Base-by-base conservation (phyloP, 2,797 vertebrate genomes). In the Silurus lanzhouensis region DNA sequence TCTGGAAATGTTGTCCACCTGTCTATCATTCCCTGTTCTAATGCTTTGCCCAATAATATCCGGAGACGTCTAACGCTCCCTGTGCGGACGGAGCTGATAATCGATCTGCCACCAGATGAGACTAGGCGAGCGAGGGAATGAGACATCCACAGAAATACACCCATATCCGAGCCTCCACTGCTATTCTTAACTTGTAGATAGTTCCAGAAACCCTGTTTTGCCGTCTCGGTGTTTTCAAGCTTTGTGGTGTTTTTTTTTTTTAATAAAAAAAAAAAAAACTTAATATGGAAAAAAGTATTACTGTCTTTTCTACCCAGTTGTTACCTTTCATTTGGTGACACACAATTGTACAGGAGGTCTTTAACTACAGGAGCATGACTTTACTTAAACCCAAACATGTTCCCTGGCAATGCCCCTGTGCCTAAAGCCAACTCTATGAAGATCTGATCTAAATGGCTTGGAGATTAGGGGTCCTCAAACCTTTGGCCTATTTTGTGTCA, bases 21-120 rank as follows among this genome's bases (percentile, higher is more conserved):
- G 48, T 10, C 46, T 46, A 14, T 74, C n/a, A 25, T 2, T 22
- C 5, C 22, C 22, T 55, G 46, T 7, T 71, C 68, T 46, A 10
- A 71, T 48, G 70, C 70, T 9, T 20, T 25, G 22, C 20, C 17
- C 60, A 27, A 38, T 78, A 12, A 78, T 22, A 25, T 0, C 7
- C 10, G 2, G 7, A n/a, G 77, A 61, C 55, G 44, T 31, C 83
- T 57, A 20, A 2, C 10, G 19, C 44, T 66, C 12, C 19, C 2
- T 17, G 31, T 71, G n/a, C 55, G 61, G 75, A 72, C 76, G 52
- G 66, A 72, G 27, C 84, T 85, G 64, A 72, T 55, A 63, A 85
- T 80, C 31, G 52, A 70, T 84, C 64, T 78, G 17, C 83, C 61
- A 60, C 52, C 52, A 46, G 71, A 75, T 12, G 72, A 77, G 64